A percentile compares a stretch with the other conserved stretches of the same genome.
Evolutionary conservation across 2,113 vertebrate genomes (phyloP).

Genomic region (Donacobius atricapilla): DNA sequence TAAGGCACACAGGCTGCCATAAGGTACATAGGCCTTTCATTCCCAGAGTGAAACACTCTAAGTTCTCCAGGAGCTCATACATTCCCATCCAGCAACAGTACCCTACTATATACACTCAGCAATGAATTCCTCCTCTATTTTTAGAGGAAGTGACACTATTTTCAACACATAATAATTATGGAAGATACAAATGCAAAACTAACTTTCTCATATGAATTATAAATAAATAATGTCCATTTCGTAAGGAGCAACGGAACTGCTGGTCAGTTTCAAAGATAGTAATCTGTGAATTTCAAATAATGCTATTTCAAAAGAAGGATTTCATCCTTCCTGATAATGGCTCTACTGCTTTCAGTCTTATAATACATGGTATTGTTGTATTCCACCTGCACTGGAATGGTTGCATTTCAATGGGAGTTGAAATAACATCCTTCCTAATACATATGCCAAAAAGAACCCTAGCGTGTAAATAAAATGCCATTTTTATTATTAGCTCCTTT

Average conservation of each 20-base stretch:
- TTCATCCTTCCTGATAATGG: background rate
- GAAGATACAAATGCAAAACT: background rate
- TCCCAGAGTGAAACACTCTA: background rate
- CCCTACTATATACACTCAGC: background rate
- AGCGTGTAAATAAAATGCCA: background rate
- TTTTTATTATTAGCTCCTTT: background rate
- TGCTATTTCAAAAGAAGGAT: background rate
- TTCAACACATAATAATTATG: background rate
- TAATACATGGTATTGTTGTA: background rate
- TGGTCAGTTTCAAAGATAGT: background rate
- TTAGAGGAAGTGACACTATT: background rate
- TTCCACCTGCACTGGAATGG: background rate
- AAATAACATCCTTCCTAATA: background rate
- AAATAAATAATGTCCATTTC: background rate
- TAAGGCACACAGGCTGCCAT: background rate
- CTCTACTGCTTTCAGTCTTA: background rate
- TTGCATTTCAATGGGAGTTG: background rate
- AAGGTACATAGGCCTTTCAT: background rate
- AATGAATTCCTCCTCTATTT: background rate
- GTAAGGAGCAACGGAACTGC: background rate
- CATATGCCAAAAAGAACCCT: background rate
- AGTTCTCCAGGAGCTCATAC: background rate
- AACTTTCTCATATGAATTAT: background rate
- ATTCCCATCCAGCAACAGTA: background rate
- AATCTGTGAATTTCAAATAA: background rate